These are phyloP conservation scores for Acanthococcus lagerstroemiae DNA, from an alignment of 2,888 invertebrate genomes.

Conservation along the genomic window DNA sequence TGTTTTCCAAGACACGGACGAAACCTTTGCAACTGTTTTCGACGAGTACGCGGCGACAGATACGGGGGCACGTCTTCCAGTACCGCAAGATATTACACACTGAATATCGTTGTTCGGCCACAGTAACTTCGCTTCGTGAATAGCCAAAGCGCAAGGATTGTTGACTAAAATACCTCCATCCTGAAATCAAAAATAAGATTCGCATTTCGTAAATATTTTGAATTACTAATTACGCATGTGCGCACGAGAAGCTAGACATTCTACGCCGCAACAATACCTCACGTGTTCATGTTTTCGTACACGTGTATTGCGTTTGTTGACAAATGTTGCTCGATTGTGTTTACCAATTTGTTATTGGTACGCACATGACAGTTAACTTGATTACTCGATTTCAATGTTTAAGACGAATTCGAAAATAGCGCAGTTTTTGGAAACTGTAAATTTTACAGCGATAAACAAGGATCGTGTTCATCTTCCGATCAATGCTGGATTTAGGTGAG, in stretches of 20 bases:
- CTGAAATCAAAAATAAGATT: slow-evolving; percentile 40
- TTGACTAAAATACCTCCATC: slow-evolving; percentile 78
- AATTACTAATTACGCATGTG: no score
- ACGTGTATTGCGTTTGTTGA: not conserved
- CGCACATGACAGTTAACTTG: no score
- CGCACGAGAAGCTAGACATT: not conserved
- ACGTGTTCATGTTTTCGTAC: not conserved
- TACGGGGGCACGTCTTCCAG: slow-evolving; percentile 50
- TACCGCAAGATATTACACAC: slow-evolving; percentile 76
- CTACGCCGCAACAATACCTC: not conserved
- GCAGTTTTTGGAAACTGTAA: no score
- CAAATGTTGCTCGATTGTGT: no score
- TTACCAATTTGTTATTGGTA: no score
- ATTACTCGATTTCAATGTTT: no score
- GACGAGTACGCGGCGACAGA: slow-evolving; percentile 16
- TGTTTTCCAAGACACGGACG: slow-evolving; percentile 56
- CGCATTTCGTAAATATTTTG: not conserved
- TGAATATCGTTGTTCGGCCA: slow-evolving; percentile 67
- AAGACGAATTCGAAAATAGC: no score
- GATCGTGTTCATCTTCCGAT: no score
- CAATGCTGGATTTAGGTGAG: no score
- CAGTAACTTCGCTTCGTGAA: slow-evolving; percentile 74
- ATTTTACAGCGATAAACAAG: no score
- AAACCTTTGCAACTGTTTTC: slow-evolving; percentile 40
- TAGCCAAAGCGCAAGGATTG: slow-evolving; percentile 78